phyloP scores from a whole-genome alignment of 37 sponge, comb jelly and placozoan genomes.

The Aplysina aerophoba region DNA sequence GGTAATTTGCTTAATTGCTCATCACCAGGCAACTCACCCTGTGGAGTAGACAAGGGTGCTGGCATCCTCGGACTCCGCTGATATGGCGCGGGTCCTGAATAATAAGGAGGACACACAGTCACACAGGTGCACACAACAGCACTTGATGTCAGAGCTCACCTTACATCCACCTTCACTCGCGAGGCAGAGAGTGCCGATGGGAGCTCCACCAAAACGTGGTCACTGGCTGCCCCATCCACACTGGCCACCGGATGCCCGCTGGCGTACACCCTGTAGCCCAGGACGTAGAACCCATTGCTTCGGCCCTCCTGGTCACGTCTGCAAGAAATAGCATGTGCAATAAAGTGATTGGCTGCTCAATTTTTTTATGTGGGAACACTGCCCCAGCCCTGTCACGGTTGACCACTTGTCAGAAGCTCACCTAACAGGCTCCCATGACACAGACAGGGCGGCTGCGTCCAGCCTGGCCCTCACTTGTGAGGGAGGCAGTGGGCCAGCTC shows the following conservation, averaged over 20 bases:
- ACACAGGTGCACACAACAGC: not conserved
- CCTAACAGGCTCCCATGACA: constrained; percentile 60
- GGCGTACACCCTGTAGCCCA: constrained; percentile 67
- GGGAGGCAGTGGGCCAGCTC: constrained; percentile 28
- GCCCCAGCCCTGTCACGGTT: too few species aligned
- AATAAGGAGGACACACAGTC: not conserved
- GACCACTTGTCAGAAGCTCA: not conserved
- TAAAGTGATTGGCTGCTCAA: not conserved
- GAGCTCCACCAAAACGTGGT: not conserved
- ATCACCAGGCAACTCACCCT: not conserved
- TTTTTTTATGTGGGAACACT: not conserved
- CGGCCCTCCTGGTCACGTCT: constrained; percentile 46
- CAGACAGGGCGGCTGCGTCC: constrained; percentile 9
- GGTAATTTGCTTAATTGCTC: not conserved
- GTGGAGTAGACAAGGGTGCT: constrained; percentile 15
- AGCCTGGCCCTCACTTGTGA: constrained; percentile 15
- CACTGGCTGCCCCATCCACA: constrained; percentile 46
- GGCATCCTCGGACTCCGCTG: constrained; percentile 44
- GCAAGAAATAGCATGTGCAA: not conserved
- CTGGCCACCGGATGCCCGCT: constrained; percentile 22
- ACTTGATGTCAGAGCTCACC: constrained; percentile 4
- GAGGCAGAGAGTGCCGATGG: not conserved
- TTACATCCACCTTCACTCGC: constrained; percentile 1
- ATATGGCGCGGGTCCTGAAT: constrained; percentile 58
- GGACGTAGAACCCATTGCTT: constrained; percentile 48